Evolutionary conservation across 2,888 invertebrate species (phyloP), one percentile per base, ranked within the genome.

Genomic region (Lithophane ornitopus): DNA sequence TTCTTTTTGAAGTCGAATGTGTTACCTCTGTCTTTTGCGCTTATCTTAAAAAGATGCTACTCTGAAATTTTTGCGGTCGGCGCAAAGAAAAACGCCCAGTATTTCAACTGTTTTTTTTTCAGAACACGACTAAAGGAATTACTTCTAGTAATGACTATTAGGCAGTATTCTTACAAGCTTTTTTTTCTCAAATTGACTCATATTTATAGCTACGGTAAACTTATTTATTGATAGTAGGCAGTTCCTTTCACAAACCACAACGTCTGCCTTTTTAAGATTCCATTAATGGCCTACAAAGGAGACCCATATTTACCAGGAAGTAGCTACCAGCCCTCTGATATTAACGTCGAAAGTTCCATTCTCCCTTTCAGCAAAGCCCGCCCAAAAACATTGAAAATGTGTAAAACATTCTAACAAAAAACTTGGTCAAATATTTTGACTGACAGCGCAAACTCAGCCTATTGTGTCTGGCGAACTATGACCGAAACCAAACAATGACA

Each of bases 401-500:
- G 80, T 61, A 75, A 80, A 84, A 63, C 72, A 80, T 77, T 73
- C 73, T 70, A 66, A 74, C 69, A 67, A 74, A 80, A 81, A 83
- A 71, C 68, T 65, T 78, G 66, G 49, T 70, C 86, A 87, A 87
- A 87, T 80, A 87, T 77, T 85, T 82, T 87, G 87, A 87, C 80
- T 82, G 87, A 81, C 87, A 82, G 81, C 66, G 66, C 77, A 82
- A 83, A 82, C 84, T 78, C 78, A 41, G 78, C 66, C 80, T 79
- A 83, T 81, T 85, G 80, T 79, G 59, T 61, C 74, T 65, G 61
- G 66, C 79, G 70, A 85, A 86, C 85, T 83, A 88, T 85, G 83
- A 82, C 81, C 84, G 77, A 82, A 87, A 87, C 84, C 88, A 85
- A 88, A 87, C 88, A 87, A 86, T 87, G 88, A 90, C 89, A 85